Percentiles rank a stretch among this genome's conserved stretches.
Evolutionary conservation across 2,888 invertebrate genomes (phyloP).

Genomic region (Cosmia trapezina): DNA sequence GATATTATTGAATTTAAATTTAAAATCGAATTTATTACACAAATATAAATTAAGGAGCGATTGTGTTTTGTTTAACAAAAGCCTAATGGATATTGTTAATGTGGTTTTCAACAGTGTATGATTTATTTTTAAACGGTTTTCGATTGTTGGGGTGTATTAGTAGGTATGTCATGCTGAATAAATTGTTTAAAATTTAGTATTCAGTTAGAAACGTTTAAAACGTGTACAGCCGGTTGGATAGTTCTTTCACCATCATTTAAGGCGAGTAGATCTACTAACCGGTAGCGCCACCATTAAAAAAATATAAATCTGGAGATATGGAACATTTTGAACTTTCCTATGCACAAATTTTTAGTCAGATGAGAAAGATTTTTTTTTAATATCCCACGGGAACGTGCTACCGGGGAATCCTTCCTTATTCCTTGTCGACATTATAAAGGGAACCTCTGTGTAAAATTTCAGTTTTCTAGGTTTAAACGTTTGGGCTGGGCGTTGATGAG

Average conservation of each 20-base stretch:
- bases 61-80: constrained; percentile 39
- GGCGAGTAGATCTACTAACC: too few species aligned
- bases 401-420: too few species aligned
- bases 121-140: constrained; percentile 17
- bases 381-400: too few species aligned
- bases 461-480: too few species aligned
- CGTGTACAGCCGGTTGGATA: background rate
- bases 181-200: background rate
- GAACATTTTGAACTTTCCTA: too few species aligned
- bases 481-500: too few species aligned
- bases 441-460: too few species aligned
- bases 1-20: constrained; percentile 26
- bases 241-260: background rate
- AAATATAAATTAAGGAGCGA: constrained; percentile 10
- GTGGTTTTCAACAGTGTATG: constrained; percentile 6
- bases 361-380: too few species aligned
- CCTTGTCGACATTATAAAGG: too few species aligned
- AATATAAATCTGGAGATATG: too few species aligned
- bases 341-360: too few species aligned
- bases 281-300: too few species aligned
- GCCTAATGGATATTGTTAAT: constrained; percentile 23
- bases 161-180: background rate
- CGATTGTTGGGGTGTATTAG: background rate
- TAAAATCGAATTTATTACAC: constrained; percentile 37
- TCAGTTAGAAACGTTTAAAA: background rate